phyloP scores from a whole-genome alignment of 2,113 vertebrate species.

The Dicrurus megarhynchus region DNA sequence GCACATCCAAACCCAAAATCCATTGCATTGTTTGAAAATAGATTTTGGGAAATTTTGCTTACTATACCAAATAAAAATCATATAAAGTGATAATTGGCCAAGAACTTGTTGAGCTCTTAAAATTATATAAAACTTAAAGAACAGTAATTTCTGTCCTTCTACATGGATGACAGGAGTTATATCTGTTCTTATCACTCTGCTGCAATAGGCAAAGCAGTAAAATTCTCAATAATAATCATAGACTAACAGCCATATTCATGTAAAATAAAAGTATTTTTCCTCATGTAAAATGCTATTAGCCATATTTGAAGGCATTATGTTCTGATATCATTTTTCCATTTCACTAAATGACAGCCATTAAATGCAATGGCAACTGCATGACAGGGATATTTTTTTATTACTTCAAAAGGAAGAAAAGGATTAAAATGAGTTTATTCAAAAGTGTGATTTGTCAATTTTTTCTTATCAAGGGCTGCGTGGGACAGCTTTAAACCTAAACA shows the following conservation, averaged over 20 bases:
- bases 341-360: constrained; percentile 78
- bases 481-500: constrained; percentile 82
- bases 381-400: constrained; percentile 84
- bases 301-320: constrained; percentile 75
- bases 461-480: constrained; percentile 68
- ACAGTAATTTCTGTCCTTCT: constrained; percentile 53
- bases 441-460: constrained; percentile 81
- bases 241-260: constrained; percentile 64
- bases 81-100: constrained; percentile 35
- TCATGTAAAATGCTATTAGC: constrained; percentile 75
- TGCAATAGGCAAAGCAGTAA: constrained; percentile 67
- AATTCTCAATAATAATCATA: constrained; percentile 70
- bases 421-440: constrained; percentile 88
- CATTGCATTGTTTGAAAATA: constrained; percentile 24
- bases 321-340: constrained; percentile 78
- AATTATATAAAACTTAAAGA: constrained; percentile 45
- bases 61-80: constrained; percentile 4
- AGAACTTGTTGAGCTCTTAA: constrained; percentile 25
- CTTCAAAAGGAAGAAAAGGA: constrained; percentile 79
- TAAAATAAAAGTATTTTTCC: constrained; percentile 73
- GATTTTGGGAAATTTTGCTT: neutral
- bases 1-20: neutral
- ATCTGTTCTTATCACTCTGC: constrained; percentile 54
- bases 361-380: constrained; percentile 74
- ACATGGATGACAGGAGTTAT: constrained; percentile 47